Evolutionary conservation across 2,797 vertebrate genomes (phyloP), one percentile per base, ranked within the genome.

Genomic region (Tragelaphus eurycerus): DNA sequence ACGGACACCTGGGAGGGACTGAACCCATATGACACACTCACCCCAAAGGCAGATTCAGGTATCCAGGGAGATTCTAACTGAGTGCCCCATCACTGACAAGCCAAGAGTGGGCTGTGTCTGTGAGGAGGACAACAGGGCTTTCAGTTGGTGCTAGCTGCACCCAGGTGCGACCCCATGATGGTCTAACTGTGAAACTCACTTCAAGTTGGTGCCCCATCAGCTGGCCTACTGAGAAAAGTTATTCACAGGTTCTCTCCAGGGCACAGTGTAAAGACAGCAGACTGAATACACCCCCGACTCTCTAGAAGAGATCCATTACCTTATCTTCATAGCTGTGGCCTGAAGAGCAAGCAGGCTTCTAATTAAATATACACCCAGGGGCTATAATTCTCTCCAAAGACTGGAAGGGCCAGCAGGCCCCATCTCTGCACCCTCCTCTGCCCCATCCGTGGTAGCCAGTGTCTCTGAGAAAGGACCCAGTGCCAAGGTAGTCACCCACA

Each of bases 1-100:
- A 48, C 2, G 4, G 71, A 9, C 2, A 1, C 43, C 46, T 5
- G 4, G 55, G 27, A 50, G 23, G 43, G 25, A 27, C 7, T 3
- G 38, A n/a, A 79, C 31, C 31, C 10, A 48, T 50, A 13, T 1
- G 7, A 29, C 25, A 62, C 5, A 10, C 31, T 50, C 46, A n/a
- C 21, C 29, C 74, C 15, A 25, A 9, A 60, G 74, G 55, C n/a
- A 90, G 55, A 55, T 34, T 79, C 43, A 79, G 55, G 46, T 11
- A 2, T 21, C 31, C 43, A 81, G 46, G 31, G 34, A 50, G 55
- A 34, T 31, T 55, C 55, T 34, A 17, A 48, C 21, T 9, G 25
- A 50, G 46, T 17, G 15, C 67, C 74, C 55, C 16, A 10, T 29
- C 52, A 31, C 50, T 17, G 19, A 1, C 64, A 21, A 23, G 86